A percentile compares a stretch with the other conserved stretches of the same genome.
Evolutionary conservation across 2,797 vertebrate genomes (phyloP).

Genomic region (Tragopan temminckii): DNA sequence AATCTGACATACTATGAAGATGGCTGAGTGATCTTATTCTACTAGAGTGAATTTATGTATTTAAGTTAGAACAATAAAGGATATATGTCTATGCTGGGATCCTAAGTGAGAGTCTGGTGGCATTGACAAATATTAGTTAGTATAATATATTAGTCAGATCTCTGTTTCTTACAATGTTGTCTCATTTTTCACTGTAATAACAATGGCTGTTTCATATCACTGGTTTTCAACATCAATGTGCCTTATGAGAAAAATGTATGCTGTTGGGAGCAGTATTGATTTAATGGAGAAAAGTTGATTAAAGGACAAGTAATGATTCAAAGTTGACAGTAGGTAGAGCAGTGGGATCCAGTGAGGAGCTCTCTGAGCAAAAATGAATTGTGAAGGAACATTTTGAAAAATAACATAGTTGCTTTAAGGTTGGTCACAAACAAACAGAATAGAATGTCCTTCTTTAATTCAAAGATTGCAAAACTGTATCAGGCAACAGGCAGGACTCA

Average conservation of each 20-base stretch:
- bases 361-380: background rate
- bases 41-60: background rate
- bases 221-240: rapidly evolving
- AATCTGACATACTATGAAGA: background rate
- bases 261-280: background rate
- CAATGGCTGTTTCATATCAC: background rate
- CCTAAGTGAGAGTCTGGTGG: background rate
- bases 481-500: background rate
- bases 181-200: background rate
- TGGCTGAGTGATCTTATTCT: background rate
- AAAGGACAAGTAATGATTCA: background rate
- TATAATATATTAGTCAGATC: background rate
- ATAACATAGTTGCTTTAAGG: background rate
- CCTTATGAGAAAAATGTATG: background rate
- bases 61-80: background rate
- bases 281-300: background rate
- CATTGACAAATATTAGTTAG: background rate
- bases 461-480: background rate
- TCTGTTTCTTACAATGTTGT: background rate
- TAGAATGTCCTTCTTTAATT: background rate
- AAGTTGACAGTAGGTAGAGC: background rate
- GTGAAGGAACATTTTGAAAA: background rate
- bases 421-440: background rate
- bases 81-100: background rate
- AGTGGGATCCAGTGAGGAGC: background rate